Evolutionary conservation across 2,888 invertebrate species (phyloP).

Genomic region (Drosophila peninsularis): DNA sequence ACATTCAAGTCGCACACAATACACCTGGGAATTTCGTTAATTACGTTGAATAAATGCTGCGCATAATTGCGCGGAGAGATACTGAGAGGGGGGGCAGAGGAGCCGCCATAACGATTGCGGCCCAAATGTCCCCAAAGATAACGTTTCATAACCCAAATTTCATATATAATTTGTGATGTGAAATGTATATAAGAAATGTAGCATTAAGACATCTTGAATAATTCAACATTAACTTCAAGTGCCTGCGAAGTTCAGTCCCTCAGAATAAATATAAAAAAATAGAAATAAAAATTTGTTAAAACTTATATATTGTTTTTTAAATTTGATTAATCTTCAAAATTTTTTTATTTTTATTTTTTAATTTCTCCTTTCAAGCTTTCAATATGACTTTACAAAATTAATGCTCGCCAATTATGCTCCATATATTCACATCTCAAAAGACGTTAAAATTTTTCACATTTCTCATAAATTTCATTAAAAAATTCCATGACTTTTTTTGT

Average conservation of each 20-base stretch:
- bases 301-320: no score
- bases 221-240: background rate
- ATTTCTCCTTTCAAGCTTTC: background rate
- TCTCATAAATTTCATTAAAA: slow-evolving; percentile 67
- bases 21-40: slow-evolving; percentile 77
- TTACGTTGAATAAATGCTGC: slow-evolving; percentile 74
- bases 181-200: background rate
- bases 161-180: background rate
- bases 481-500: slow-evolving; percentile 60
- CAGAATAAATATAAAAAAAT: no score
- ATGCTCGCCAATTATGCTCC: slow-evolving; percentile 7
- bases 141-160: slow-evolving; percentile 46
- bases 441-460: slow-evolving; percentile 43
- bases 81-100: background rate
- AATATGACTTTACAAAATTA: background rate
- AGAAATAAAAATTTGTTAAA: no score
- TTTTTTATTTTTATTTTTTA: background rate
- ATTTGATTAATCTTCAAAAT: background rate
- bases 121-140: slow-evolving; percentile 23
- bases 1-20: slow-evolving; percentile 43
- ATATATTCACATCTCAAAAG: slow-evolving; percentile 28
- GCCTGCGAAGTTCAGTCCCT: background rate
- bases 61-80: slow-evolving; percentile 28
- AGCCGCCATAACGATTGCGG: background rate
- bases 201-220: background rate